phyloP scores from a whole-genome alignment of 2,113 vertebrate species.

The Telmatochromis sp. region DNA sequence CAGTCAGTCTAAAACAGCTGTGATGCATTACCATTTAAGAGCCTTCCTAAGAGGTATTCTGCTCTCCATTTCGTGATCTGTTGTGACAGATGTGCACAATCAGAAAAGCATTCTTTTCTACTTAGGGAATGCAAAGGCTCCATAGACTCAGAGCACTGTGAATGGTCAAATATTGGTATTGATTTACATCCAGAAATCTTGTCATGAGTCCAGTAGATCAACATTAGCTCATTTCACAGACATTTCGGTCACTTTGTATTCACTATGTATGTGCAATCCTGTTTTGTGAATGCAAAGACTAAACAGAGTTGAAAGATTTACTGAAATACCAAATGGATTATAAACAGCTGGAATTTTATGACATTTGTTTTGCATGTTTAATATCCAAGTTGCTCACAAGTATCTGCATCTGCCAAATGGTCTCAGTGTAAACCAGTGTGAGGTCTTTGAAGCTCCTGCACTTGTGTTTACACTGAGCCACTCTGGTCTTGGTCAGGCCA shows the following conservation, averaged over 20 bases:
- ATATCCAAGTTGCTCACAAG: background rate
- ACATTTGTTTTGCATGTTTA: background rate
- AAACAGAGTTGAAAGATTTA: background rate
- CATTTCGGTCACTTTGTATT: background rate
- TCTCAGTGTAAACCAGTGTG: conserved; percentile 23
- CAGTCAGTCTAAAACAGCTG: conserved; percentile 55
- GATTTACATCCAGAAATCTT: background rate
- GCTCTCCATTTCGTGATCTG: conserved; percentile 45
- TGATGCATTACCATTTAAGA: conserved; percentile 51
- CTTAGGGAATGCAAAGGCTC: conserved; percentile 31
- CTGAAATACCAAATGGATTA: background rate
- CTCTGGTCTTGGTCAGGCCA: conserved; percentile 27
- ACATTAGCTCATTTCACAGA: background rate
- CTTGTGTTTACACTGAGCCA: conserved; percentile 42
- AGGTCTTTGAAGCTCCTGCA: conserved; percentile 47
- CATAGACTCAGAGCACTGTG: background rate
- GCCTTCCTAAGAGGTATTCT: conserved; percentile 30
- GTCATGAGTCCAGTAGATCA: background rate
- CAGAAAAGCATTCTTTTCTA: conserved; percentile 49
- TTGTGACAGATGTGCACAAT: conserved; percentile 61
- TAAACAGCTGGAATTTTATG: background rate
- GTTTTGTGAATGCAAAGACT: background rate
- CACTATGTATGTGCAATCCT: background rate
- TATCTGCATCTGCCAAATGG: background rate
- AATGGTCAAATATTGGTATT: background rate